Conservation (phyloP, 2,797 vertebrate species). For the Harpagifer antarcticus region DNA sequence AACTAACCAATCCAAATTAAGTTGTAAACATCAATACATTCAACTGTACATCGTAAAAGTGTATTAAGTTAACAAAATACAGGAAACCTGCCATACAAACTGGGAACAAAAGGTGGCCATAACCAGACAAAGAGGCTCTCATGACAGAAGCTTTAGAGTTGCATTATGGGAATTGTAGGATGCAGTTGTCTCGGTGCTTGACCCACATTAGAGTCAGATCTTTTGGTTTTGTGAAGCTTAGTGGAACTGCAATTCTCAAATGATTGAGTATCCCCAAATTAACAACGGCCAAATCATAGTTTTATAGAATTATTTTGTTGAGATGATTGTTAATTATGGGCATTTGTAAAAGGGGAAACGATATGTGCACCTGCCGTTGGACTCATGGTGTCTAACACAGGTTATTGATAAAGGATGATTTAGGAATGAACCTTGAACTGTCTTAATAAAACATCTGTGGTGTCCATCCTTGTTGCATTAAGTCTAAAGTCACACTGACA, state of each 20-base stretch:
- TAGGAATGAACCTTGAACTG: neutral
- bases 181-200: neutral
- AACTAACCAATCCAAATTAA: too few relatives aligned
- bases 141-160: neutral
- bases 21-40: neutral
- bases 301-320: neutral
- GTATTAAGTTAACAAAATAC: neutral
- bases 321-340: neutral
- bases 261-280: too few relatives aligned
- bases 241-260: neutral
- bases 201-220: neutral
- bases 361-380: neutral
- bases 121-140: neutral
- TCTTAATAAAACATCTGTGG: neutral
- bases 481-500: neutral
- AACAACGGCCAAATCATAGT: neutral
- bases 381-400: neutral
- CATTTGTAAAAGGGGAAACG: neutral
- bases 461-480: neutral
- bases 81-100: neutral
- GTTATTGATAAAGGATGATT: neutral
- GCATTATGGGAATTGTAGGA: conserved; percentile 11
- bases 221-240: neutral
- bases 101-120: neutral
- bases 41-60: neutral